Conservation (phyloP, 2,113 vertebrate species). For the Podarcis muralis region DNA sequence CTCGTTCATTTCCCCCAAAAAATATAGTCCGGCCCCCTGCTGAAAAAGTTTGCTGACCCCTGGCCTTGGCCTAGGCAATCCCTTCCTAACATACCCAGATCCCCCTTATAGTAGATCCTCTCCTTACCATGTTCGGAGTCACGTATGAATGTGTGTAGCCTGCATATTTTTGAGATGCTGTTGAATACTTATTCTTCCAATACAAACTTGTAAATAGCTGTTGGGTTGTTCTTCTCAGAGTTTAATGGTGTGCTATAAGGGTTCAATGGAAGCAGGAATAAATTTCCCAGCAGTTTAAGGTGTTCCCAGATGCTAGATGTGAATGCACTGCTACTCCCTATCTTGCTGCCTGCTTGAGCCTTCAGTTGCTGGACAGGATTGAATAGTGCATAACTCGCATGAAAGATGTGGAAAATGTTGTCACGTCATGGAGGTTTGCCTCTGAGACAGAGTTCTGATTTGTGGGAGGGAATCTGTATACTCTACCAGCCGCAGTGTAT, state of each 20-base stretch:
- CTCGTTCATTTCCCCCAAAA: accelerated
- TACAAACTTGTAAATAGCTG: background rate
- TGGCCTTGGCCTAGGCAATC: background rate
- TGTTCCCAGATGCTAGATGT: background rate
- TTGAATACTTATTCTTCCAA: background rate
- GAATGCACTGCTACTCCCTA: background rate
- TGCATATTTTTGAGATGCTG: background rate
- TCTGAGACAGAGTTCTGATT: background rate
- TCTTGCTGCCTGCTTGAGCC: background rate
- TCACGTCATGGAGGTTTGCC: background rate
- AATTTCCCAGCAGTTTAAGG: background rate
- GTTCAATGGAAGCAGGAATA: background rate
- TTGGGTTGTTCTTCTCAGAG: too few relatives aligned
- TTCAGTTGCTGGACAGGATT: background rate
- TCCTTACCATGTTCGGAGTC: background rate
- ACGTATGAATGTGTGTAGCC: background rate
- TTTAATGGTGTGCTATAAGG: too few relatives aligned
- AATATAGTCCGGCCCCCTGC: too few relatives aligned
- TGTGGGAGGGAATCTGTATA: background rate
- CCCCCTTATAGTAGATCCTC: background rate
- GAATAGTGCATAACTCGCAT: too few relatives aligned
- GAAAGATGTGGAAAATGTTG: background rate
- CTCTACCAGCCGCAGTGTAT: background rate
- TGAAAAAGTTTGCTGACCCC: too few relatives aligned
- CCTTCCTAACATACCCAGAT: background rate